A percentile compares a stretch with the other conserved stretches of the same genome.
phyloP scores from a whole-genome alignment of 2,113 vertebrate species.

The Rafetus swinhoei region DNA sequence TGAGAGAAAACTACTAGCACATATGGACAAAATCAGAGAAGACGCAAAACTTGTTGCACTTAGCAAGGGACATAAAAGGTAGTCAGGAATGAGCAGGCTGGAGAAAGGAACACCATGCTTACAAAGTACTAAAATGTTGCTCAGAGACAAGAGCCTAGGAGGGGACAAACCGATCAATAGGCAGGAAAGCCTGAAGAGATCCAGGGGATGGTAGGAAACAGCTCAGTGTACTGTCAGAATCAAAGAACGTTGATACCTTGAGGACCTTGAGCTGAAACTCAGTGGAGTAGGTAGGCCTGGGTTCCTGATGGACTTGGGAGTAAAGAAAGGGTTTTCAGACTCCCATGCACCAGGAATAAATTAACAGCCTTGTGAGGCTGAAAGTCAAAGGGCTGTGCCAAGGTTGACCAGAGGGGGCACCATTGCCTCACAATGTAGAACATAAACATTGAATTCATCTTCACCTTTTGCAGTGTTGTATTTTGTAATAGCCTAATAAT shows the following conservation, averaged over 20 bases:
- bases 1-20: not conserved
- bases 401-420: not conserved
- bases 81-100: not conserved
- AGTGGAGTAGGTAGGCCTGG: not conserved
- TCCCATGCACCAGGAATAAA: not conserved
- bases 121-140: not conserved
- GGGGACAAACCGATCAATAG: not conserved
- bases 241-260: not conserved
- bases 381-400: not conserved
- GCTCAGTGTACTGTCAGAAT: not conserved
- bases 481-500: not conserved
- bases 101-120: not conserved
- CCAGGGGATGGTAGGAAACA: not conserved
- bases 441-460: accelerated
- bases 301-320: not conserved
- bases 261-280: not conserved
- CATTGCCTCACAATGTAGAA: not conserved
- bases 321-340: not conserved
- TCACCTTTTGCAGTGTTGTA: not conserved
- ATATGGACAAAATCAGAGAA: not conserved
- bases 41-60: not conserved
- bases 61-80: not conserved
- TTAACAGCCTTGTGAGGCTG: not conserved
- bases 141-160: not conserved
- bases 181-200: not conserved